Conservation (phyloP, 2,888 invertebrate species). For the Phytoseiulus persimilis region DNA sequence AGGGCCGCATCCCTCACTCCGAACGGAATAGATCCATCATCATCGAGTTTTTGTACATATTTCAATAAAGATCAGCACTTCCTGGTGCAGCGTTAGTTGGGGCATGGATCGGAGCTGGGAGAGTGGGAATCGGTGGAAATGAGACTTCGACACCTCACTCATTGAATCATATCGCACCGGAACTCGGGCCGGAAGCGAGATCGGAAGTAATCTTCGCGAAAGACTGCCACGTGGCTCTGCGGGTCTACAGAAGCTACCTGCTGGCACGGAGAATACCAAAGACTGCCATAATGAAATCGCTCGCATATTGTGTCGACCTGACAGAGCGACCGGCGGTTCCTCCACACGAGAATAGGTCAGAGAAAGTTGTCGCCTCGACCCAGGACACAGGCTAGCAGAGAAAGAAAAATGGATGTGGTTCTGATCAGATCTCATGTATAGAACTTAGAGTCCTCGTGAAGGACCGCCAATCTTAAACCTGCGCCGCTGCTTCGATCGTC, state of each 20-base stretch:
- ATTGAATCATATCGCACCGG: slow-evolving; percentile 37
- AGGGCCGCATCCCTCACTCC: background rate
- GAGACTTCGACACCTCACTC: background rate
- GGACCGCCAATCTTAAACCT: too few relatives aligned
- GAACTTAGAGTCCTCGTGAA: too few relatives aligned
- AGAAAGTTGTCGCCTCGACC: background rate
- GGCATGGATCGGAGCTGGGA: background rate
- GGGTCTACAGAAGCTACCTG: slow-evolving; percentile 12
- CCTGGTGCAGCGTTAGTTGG: background rate
- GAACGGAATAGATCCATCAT: background rate
- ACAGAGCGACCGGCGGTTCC: background rate
- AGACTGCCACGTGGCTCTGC: slow-evolving; percentile 30
- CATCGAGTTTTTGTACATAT: background rate
- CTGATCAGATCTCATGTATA: too few relatives aligned
- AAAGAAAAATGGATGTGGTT: background rate
- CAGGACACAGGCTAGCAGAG: background rate
- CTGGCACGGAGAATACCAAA: slow-evolving; percentile 7
- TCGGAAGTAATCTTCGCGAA: slow-evolving; percentile 31
- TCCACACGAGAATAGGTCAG: background rate
- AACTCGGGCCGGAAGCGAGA: slow-evolving; percentile 28
- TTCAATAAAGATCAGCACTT: background rate
- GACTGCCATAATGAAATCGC: background rate
- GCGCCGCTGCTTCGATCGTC: too few relatives aligned
- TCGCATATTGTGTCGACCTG: background rate
- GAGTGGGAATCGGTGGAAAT: background rate